Base-by-base conservation (phyloP, 2,113 vertebrate species). In the Thinocorus orbignyianus region DNA sequence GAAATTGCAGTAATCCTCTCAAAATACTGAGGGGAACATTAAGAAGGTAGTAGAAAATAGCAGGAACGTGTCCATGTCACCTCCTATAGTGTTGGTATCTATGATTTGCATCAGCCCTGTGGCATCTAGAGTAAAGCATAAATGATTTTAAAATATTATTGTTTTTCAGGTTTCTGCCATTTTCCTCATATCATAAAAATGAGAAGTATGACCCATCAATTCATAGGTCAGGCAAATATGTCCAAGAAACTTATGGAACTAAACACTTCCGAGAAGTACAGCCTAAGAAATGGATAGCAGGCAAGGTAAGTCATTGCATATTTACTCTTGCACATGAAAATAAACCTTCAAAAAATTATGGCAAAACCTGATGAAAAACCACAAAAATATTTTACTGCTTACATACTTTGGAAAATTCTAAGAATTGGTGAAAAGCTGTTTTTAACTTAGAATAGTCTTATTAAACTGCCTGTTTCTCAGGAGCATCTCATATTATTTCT, bases 101-200 rank as follows among this genome's bases (percentile, higher is more conserved):
- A 11, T 66, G n/a, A 71, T 69, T 86, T 84, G 70, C 15, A 58
- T 92, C 10, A 93, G 23, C 57, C n/a, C 17, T 76, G 39, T 70
- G 23, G 20, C 26, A 51, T 94, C 19, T 60, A 23, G 31, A 86
- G 41, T 79, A 88, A 7, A 51, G 2, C 42, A 52, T 81, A 57
- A 71, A 52, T 88, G 62, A 92, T 88, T 42, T 49, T 51, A 51
- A 57, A 92, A 84, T 96, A 28, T 94, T 90, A 28, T 94, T 58
- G 24, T 51, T 87, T 98, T 97, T 92, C 97, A 99, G 99, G 86
- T 99, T 99, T 95, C 94, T 98, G 76, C 98, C 97, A 18, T 99
- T 98, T 93, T 96, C 98, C 84, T 98, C 97, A 1, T 65, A 96
- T 55, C 95, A 95, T 71, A 98, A 97, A 94, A 97, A 97, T 46